Evolutionary conservation across 1,140 invertebrate genomes (phyloP), one percentile per base, ranked within the genome.

Genomic region (Pseudomyrmex sp.): DNA sequence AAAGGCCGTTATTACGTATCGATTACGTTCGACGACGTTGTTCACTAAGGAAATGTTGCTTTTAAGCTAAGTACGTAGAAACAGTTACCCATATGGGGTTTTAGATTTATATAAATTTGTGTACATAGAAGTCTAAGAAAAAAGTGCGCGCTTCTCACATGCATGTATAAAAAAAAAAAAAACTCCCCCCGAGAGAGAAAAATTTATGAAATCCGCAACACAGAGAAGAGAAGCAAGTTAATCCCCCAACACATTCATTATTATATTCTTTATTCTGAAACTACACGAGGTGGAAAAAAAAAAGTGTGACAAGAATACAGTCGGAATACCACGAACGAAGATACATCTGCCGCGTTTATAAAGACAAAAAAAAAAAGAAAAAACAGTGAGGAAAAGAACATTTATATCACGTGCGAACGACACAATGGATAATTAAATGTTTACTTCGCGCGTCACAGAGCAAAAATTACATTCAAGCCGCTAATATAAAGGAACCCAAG

Each of bases 401-500:
- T 44, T 52, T 10, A 48, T 48, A 70, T 15, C 48, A 15, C 70
- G 12, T 20, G 20, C 44, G 5, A 23, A 62, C 82, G 62, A 66
- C 20, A 79, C 44, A 52, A 79, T 58, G 18, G 54, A 77, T 58
- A 68, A 80, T 80, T 61, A 80, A 80, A 80, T 66, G 54, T 80
- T 80, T 80, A 72, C 56, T 70, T 58, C 59, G 44, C 54, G 12
- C 54, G 54, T 70, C 54, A 35, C 35, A 12, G 35, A 62, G 44
- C 13, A 61, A 80, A 63, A 84, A 87, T 83, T 50, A 52, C 69
- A 72, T 54, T 74, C 59, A 65, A 84, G 69, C 56, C 48, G 23
- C 26, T 62, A 54, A 54, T 18, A 66, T 12, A 83, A 20, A 26
- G 70, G 73, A 13, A 35, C 35, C 35, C 5, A 46, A 61, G 52